Evolutionary conservation across 2,888 invertebrate species (phyloP).

Genomic region (Sesia bembeciformis): DNA sequence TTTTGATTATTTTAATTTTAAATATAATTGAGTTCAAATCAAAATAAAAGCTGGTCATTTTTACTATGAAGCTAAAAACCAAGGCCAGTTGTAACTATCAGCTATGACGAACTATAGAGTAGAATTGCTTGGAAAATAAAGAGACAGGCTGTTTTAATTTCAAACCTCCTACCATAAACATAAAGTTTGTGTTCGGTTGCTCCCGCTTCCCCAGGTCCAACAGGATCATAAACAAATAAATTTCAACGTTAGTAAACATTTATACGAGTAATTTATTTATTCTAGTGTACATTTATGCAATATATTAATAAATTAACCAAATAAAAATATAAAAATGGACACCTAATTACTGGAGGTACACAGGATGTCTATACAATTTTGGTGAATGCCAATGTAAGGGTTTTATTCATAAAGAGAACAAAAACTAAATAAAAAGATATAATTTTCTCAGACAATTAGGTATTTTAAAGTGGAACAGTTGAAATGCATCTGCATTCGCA

Average conservation of each 20-base stretch:
- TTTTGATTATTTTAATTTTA: too few species aligned
- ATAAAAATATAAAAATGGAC: neutral
- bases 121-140: slow-evolving; percentile 10
- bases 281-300: slow-evolving; percentile 12
- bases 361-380: neutral
- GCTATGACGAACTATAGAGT: slow-evolving; percentile 3
- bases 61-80: neutral
- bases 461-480: too few species aligned
- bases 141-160: slow-evolving; percentile 30
- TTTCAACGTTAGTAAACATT: slow-evolving; percentile 39
- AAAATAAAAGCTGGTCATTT: neutral
- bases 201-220: slow-evolving; percentile 60
- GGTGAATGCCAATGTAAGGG: neutral
- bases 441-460: too few species aligned
- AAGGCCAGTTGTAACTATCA: neutral
- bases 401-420: too few species aligned
- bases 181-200: slow-evolving; percentile 61
- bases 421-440: too few species aligned
- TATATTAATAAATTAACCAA: neutral
- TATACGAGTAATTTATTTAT: slow-evolving; percentile 1
- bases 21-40: neutral
- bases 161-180: slow-evolving; percentile 70
- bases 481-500: too few species aligned
- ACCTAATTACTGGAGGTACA: neutral
- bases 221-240: slow-evolving; percentile 66